phyloP scores from a whole-genome alignment of 1,140 invertebrate species.

The Berghia stephanieae region DNA sequence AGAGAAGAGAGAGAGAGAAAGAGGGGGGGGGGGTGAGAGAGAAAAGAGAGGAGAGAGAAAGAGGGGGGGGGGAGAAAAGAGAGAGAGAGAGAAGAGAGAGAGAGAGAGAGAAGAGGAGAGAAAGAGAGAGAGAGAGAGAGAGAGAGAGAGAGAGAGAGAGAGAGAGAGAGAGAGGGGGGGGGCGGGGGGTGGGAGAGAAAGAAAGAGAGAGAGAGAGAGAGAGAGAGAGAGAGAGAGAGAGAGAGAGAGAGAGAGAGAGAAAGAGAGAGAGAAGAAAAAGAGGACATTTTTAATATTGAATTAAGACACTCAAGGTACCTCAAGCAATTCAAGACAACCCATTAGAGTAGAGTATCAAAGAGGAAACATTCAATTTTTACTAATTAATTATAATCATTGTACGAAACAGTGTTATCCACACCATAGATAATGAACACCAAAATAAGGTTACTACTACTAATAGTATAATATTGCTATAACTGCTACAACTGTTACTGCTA shows the following conservation, averaged over 20 bases:
- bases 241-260: neutral
- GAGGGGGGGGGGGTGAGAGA: neutral
- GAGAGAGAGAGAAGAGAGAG: neutral
- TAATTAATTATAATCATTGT: neutral
- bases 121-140: slow-evolving; percentile 20
- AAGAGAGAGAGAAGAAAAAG: neutral
- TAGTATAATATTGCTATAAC: no score
- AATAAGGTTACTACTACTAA: no score
- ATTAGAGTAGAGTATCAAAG: neutral
- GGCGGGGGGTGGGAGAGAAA: slow-evolving; percentile 9
- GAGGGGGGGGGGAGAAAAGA: neutral
- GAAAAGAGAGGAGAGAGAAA: neutral
- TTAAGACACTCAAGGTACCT: neutral
- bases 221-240: slow-evolving; percentile 29
- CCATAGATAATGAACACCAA: neutral
- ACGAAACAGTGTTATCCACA: neutral
- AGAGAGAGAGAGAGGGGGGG: slow-evolving; percentile 31
- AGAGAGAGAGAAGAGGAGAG: slow-evolving; percentile 11
- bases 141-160: slow-evolving; percentile 26
- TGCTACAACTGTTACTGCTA: no score
- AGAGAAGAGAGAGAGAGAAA: neutral
- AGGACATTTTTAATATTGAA: neutral
- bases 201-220: slow-evolving; percentile 20
- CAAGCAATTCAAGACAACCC: neutral
- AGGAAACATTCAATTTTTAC: neutral